A percentile compares a stretch with the other conserved stretches of the same genome.
Evolutionary conservation across 2,797 vertebrate genomes (phyloP).

Genomic region (Pristis pectinata): DNA sequence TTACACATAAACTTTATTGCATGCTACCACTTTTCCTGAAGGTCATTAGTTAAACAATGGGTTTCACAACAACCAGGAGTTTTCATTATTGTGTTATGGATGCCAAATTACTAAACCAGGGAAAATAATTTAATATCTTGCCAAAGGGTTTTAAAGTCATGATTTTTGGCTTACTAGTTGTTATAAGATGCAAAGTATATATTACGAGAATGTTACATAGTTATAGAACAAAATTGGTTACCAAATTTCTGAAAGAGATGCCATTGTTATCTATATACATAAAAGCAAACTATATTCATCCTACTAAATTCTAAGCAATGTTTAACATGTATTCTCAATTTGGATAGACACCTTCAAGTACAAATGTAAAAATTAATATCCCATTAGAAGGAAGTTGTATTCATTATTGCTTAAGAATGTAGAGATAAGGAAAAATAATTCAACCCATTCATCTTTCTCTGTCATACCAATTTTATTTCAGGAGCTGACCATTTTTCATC

Average conservation of each 20-base stretch:
- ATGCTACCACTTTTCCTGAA: background rate
- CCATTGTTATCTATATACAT: background rate
- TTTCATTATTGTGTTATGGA: background rate
- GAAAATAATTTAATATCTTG: background rate
- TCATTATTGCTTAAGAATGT: background rate
- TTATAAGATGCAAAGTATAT: background rate
- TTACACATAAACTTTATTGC: no score
- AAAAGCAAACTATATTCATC: background rate
- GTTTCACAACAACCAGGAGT: background rate
- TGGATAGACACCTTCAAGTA: background rate
- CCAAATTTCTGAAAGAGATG: background rate
- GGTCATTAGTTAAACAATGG: background rate
- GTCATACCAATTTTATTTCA: constrained; percentile 6
- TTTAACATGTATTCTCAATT: background rate
- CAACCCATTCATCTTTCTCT: background rate
- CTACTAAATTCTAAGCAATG: background rate
- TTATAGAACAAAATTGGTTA: background rate
- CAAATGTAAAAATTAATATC: constrained; percentile 5
- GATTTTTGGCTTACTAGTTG: background rate
- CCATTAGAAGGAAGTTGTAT: background rate
- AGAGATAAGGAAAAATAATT: background rate
- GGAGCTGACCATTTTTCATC: background rate
- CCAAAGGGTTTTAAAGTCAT: background rate
- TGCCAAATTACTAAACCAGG: background rate
- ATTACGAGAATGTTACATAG: background rate